phyloP scores from a whole-genome alignment of 2,888 invertebrate genomes.

The Trachelus iudaicus region DNA sequence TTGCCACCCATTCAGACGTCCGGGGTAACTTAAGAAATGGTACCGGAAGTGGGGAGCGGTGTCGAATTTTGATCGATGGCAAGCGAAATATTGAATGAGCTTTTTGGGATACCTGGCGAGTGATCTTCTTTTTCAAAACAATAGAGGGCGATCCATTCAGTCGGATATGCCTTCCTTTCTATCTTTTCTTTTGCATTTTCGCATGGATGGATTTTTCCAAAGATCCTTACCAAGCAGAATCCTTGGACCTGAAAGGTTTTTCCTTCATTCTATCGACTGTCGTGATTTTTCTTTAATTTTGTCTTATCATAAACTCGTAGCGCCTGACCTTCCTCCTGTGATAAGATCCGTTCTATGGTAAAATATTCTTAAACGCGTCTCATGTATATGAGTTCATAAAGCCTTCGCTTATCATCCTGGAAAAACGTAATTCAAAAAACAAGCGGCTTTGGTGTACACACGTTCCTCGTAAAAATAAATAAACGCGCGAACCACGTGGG shows the following conservation, averaged over 20 bases:
- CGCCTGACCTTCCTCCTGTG: neutral
- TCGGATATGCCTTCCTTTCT: neutral
- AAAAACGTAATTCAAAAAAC: neutral
- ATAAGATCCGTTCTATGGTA: neutral
- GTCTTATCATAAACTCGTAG: neutral
- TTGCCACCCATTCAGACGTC: conserved; percentile 12
- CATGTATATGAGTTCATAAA: neutral
- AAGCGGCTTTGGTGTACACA: neutral
- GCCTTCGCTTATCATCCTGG: neutral
- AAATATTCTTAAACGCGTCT: neutral
- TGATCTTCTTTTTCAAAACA: neutral
- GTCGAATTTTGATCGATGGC: neutral
- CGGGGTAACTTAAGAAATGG: neutral
- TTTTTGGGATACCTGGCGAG: neutral
- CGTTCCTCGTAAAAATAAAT: conserved; percentile 32
- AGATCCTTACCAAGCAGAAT: neutral
- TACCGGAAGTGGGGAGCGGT: neutral
- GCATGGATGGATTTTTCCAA: neutral
- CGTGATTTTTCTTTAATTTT: neutral
- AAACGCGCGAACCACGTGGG: conserved; percentile 11
- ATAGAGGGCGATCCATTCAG: neutral
- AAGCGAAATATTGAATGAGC: neutral
- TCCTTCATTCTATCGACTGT: neutral
- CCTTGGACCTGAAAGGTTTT: neutral
- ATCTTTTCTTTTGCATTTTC: neutral